phyloP scores from a whole-genome alignment of 2,113 vertebrate genomes.

The Dicentrarchus labrax region DNA sequence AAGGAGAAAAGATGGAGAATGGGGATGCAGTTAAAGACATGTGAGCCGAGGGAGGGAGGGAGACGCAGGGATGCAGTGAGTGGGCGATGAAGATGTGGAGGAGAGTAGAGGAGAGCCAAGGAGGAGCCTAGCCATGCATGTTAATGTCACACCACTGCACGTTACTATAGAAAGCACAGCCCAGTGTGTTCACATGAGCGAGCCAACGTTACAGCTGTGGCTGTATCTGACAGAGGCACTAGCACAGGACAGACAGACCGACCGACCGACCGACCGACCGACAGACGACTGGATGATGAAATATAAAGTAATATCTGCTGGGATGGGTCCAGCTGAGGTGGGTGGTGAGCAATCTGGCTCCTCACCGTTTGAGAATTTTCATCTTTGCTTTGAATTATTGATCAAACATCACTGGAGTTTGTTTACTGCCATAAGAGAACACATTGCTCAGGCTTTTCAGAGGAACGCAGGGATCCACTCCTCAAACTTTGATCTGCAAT shows the following conservation, averaged over 20 bases:
- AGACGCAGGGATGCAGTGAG: conserved; percentile 34
- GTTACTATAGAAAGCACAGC: conserved; percentile 32
- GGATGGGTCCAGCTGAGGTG: conserved; percentile 66
- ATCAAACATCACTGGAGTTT: conserved; percentile 69
- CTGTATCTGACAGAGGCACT: background rate
- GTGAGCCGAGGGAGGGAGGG: conserved; percentile 16
- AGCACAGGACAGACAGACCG: background rate
- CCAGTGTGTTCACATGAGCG: conserved; percentile 3
- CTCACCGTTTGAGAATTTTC: conserved; percentile 52
- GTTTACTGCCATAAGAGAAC: conserved; percentile 60
- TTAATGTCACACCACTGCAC: conserved; percentile 54
- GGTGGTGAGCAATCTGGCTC: conserved; percentile 62
- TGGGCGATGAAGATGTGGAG: conserved; percentile 42
- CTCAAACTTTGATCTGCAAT: conserved; percentile 26
- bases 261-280: background rate
- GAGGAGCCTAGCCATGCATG: conserved; percentile 52
- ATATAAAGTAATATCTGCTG: conserved; percentile 68
- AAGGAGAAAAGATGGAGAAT: conserved; percentile 29
- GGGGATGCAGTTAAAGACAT: conserved; percentile 33
- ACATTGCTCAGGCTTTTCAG: conserved; percentile 9
- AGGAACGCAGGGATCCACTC: background rate
- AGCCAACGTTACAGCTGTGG: conserved; percentile 16
- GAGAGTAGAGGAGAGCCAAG: conserved; percentile 41
- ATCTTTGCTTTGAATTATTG: conserved; percentile 74
- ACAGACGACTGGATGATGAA: conserved; percentile 77